Base-by-base conservation (phyloP, 2,888 invertebrate species). In the Sinodicranocentrus sp. region DNA sequence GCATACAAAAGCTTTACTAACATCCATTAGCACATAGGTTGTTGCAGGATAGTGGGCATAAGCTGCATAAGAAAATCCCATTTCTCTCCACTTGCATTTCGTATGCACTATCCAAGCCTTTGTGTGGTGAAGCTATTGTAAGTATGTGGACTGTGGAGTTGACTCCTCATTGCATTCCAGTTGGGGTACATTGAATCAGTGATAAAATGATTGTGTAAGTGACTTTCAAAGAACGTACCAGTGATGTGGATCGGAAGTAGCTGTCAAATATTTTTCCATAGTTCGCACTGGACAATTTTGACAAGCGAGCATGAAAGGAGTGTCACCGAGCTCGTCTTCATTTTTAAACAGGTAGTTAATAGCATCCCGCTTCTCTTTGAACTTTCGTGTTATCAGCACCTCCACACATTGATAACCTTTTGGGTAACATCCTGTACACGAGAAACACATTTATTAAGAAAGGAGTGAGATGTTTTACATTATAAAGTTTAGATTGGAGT, bases 341-440 rank as follows among this genome's bases (percentile, higher is more conserved):
- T 79, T 79, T 39, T 79, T 65, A 43, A 44, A 84, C 6, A 84
- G 44, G 23, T 79, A 84, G 17, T 65, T 67, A n/a, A 78, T 39
- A 2, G 67, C 44, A n/a, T 84, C 67, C 5, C 57, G 26, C 8
- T 54, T 54, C n/a, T 78, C 72, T 33, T 59, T 61, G 44, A 78
- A 78, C 21, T 61, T 54, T 52, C 72, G 33, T 15, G 59, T 39
- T 48, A 84, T 57, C 5, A 84, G 70, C 21, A 73, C 39, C 21
- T 84, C 84, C n/a, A 79, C 84, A 25, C 84, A 84, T 21, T 73
- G 65, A 33, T 67, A 79, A n/a, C 84, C 79, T 26, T 84, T 73
- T 44, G 78, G 84, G 26, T 78, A 84, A 33, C 77, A 65, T 8
- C 84, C 83, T 83, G 17, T 54, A 21, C 2, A n/a, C n/a, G n/a